A percentile compares a stretch with the other conserved stretches of the same genome.
Evolutionary conservation across 2,113 vertebrate genomes (phyloP).

Genomic region (Alosa alosa): DNA sequence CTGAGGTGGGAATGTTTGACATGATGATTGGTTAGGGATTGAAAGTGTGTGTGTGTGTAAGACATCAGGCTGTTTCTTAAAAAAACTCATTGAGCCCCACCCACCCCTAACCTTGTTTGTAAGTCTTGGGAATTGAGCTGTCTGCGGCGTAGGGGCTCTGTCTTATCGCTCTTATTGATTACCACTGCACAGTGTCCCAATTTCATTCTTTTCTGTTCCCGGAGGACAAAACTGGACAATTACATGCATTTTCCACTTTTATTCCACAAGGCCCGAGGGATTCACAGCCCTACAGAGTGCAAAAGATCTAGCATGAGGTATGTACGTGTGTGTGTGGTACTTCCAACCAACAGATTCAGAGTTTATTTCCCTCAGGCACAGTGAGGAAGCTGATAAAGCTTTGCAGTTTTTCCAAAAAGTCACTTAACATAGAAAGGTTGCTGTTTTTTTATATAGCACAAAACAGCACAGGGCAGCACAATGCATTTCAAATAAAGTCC

Average conservation of each 20-base stretch:
- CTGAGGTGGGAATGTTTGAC: not conserved
- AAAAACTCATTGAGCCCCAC: not conserved
- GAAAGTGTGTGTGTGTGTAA: not conserved
- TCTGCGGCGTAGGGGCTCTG: not conserved
- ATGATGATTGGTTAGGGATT: not conserved
- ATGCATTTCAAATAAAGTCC: not conserved
- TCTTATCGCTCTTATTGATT: slow-evolving; percentile 6
- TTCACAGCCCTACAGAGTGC: not conserved
- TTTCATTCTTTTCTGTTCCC: not conserved
- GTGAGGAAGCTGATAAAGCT: not conserved
- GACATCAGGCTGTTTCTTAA: not conserved
- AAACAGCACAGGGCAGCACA: not conserved
- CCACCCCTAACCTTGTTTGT: not conserved
- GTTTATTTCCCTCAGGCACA: not conserved
- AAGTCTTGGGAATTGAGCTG: not conserved
- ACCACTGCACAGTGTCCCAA: not conserved
- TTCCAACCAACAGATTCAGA: not conserved
- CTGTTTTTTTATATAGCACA: not conserved
- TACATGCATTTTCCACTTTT: not conserved
- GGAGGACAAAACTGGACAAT: not conserved
- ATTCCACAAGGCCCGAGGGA: not conserved
- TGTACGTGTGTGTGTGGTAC: not conserved
- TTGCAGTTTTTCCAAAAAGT: not conserved
- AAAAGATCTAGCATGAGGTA: not conserved
- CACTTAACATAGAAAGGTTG: not conserved